Base-by-base conservation (phyloP, 2,113 vertebrate species). In the Amblyornis subalaris region DNA sequence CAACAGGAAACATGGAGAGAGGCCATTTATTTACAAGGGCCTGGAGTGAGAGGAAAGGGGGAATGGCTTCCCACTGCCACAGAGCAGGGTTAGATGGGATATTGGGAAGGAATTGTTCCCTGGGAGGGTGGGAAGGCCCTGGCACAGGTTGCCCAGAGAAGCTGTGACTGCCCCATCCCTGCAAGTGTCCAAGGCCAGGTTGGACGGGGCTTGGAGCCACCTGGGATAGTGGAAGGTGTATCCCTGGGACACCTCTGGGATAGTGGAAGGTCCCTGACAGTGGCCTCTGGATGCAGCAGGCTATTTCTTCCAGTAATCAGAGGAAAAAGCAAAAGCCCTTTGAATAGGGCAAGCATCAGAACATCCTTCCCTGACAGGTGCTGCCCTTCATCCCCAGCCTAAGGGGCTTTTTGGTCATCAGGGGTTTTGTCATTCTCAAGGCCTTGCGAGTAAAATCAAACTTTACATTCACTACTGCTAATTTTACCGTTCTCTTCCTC, bases 61-160 rank as follows among this genome's bases (percentile, higher is more conserved):
- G 7, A 54, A 24, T 16, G 47, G 23, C 28, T 45, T 45, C 28
- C 18, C 12, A 6, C 7, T 65, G 69, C 47, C 64, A 6, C 9
- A 40, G 6, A 29, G 7, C 1, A 57, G 42, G 22, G 7, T 13
- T 24, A 35, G 29, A 4, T 24, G 42, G 29, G 48, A 35, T 55
- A 18, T 35, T 42, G 0, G 20, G 4, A 18, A 1, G 11, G 5
- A 78, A 22, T 31, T 0, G 0, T 22, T 22, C 17, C 20, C 45
- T 51, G 7, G 6, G 18, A 33, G 31, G 21, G 25, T 42, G 71
- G 2, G 1, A 0, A 58, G 20, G 44, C 44, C 60, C 70, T 57
- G 82, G 50, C 40, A 48, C 42, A 74, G 44, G 35, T 10, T 45
- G n/a, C 38, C 15, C 55, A 70, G 40, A 70, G 84, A 6, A 70